A percentile compares a stretch with the other conserved stretches of the same genome.
Conservation (phyloP, 2,797 vertebrate species). For the Pelobates cultripes region DNA sequence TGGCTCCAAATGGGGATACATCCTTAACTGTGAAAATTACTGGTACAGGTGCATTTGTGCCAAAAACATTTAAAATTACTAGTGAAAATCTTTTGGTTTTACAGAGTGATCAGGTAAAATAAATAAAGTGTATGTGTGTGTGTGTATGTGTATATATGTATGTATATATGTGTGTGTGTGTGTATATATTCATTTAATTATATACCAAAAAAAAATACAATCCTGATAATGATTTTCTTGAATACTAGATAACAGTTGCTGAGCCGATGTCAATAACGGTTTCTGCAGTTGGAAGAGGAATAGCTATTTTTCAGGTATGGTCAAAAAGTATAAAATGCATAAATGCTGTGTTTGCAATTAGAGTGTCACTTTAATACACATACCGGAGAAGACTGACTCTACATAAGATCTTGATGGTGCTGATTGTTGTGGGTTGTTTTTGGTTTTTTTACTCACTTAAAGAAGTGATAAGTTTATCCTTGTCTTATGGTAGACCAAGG, state of each 20-base stretch:
- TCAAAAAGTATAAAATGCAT: no score
- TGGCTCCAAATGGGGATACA: slow-evolving; percentile 66
- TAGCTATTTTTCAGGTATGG: slow-evolving; percentile 73
- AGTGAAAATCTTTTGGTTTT: slow-evolving; percentile 59
- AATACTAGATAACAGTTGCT: slow-evolving; percentile 61
- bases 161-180: no score
- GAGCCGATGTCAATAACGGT: slow-evolving; percentile 63
- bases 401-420: no score
- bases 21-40: slow-evolving; percentile 65
- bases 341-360: no score
- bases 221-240: slow-evolving; percentile 17
- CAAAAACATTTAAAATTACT: slow-evolving; percentile 62
- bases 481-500: no score
- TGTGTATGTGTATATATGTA: no score
- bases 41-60: slow-evolving; percentile 1
- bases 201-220: background rate
- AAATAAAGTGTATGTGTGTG: background rate
- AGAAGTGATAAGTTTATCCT: no score
- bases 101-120: slow-evolving; percentile 66
- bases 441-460: no score
- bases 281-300: slow-evolving; percentile 69
- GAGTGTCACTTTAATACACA: no score
- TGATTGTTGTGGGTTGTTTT: no score
- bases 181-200: background rate
- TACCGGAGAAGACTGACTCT: no score